phyloP scores from a whole-genome alignment of 2,113 vertebrate species.

The Boulengeromyrus knoepffleri region DNA sequence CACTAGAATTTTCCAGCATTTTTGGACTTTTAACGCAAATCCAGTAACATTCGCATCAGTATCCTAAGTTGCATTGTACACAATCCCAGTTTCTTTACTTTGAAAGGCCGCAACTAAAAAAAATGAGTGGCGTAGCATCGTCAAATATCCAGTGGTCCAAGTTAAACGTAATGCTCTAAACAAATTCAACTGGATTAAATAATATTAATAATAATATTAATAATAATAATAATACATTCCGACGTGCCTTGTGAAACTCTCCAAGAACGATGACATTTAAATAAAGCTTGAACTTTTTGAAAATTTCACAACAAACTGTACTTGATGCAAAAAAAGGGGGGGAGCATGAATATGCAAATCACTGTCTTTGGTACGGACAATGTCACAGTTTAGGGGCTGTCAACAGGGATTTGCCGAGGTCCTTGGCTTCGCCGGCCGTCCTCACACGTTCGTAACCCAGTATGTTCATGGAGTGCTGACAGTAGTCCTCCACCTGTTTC shows the following conservation, averaged over 20 bases:
- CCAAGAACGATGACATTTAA: constrained; percentile 38
- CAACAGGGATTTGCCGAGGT: constrained; percentile 87
- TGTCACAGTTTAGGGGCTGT: constrained; percentile 78
- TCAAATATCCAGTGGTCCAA: constrained; percentile 41
- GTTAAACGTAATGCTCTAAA: constrained; percentile 47
- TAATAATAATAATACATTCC: constrained; percentile 53
- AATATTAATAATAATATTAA: constrained; percentile 18
- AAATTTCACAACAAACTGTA: constrained; percentile 48
- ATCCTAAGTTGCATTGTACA: constrained; percentile 48
- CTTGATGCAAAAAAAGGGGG: constrained; percentile 41
- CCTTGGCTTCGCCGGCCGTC: constrained; percentile 85
- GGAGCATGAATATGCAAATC: constrained; percentile 16
- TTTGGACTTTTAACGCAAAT: constrained; percentile 55
- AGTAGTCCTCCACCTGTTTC: constrained; percentile 96
- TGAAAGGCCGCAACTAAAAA: constrained; percentile 10
- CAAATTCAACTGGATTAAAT: constrained; percentile 34
- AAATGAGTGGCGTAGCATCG: constrained; percentile 31
- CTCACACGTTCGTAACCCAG: constrained; percentile 83
- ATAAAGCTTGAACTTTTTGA: constrained; percentile 50
- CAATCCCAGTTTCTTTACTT: constrained; percentile 35
- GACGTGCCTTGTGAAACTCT: constrained; percentile 42
- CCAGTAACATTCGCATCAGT: constrained; percentile 43
- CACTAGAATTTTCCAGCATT: constrained; percentile 20
- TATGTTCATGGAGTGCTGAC: constrained; percentile 85
- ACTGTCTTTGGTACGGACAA: constrained; percentile 49